These are phyloP conservation scores for Peromyscus maniculatus DNA, from an alignment of 2,113 vertebrate species.

Conservation along the genomic window DNA sequence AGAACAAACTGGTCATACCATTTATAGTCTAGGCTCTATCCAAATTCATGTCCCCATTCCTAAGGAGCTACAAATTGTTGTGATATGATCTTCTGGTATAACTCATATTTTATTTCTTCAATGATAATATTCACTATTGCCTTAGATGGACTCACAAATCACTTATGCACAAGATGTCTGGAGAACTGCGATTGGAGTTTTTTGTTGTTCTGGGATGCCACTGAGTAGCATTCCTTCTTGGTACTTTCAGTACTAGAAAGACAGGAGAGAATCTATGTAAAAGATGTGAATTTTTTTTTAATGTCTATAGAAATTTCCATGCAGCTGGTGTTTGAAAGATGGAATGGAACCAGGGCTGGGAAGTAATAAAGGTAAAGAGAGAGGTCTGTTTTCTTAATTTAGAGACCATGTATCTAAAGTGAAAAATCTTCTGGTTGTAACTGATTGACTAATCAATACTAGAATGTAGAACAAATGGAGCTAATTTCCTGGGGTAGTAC, in stretches of 20 bases:
- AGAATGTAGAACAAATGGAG: not conserved
- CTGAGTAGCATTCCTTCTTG: not conserved
- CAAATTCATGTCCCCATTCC: not conserved
- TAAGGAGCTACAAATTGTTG: not conserved
- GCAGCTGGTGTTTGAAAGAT: slow-evolving; percentile 1
- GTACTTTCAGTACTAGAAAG: not conserved
- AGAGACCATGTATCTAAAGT: not conserved
- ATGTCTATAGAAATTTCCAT: not conserved
- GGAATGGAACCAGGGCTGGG: not conserved
- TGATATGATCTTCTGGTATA: not conserved
- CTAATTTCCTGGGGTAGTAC: not conserved
- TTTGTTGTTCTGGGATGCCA: not conserved
- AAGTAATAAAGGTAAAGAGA: not conserved
- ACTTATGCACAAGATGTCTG: not conserved
- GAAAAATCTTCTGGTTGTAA: not conserved
- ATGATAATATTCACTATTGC: not conserved
- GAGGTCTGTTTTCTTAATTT: not conserved
- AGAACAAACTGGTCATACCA: not conserved
- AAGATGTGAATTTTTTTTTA: not conserved
- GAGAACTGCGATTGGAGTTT: not conserved
- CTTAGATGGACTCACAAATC: not conserved
- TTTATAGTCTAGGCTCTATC: not conserved
- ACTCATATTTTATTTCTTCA: not conserved
- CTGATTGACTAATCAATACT: not conserved
- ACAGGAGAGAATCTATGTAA: not conserved